Conservation (phyloP, 2,797 vertebrate genomes). For the Acomys russatus region DNA sequence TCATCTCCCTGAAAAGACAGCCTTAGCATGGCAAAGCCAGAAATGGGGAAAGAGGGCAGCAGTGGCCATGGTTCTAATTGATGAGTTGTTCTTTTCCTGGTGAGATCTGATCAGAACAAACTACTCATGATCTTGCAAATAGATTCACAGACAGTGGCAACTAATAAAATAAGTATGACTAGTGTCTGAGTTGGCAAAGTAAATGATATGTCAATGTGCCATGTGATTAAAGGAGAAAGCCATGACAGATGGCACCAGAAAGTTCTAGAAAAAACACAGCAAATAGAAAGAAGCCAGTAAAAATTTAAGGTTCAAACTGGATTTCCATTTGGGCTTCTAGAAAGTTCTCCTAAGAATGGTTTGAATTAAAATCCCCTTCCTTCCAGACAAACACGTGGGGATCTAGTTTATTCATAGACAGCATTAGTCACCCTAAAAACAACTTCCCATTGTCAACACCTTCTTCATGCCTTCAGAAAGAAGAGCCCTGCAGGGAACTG, state of each 20-base stretch:
- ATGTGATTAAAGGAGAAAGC: background rate
- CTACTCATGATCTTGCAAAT: background rate
- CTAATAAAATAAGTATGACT: background rate
- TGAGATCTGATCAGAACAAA: conserved; percentile 5
- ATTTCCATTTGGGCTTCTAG: background rate
- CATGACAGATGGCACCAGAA: background rate
- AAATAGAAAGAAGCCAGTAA: background rate
- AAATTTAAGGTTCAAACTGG: background rate
- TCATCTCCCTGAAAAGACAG: background rate
- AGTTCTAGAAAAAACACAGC: background rate
- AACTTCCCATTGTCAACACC: conserved; percentile 70
- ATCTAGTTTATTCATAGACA: conserved; percentile 63
- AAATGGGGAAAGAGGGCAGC: background rate
- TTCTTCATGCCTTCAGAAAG: conserved; percentile 62
- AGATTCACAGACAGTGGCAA: background rate
- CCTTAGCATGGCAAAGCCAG: background rate
- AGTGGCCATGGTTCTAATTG: background rate
- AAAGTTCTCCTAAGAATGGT: conserved; percentile 66
- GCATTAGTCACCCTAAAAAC: conserved; percentile 70
- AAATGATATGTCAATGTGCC: background rate
- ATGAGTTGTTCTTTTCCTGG: background rate
- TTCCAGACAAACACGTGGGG: conserved; percentile 56
- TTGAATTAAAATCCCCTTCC: conserved; percentile 44
- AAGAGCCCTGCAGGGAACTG: conserved; percentile 24
- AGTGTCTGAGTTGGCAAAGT: background rate